These are phyloP conservation scores for Eucidaris tribuloides DNA, from an alignment of 35 echinoderm and acorn worm genomes.

Conservation along the genomic window DNA sequence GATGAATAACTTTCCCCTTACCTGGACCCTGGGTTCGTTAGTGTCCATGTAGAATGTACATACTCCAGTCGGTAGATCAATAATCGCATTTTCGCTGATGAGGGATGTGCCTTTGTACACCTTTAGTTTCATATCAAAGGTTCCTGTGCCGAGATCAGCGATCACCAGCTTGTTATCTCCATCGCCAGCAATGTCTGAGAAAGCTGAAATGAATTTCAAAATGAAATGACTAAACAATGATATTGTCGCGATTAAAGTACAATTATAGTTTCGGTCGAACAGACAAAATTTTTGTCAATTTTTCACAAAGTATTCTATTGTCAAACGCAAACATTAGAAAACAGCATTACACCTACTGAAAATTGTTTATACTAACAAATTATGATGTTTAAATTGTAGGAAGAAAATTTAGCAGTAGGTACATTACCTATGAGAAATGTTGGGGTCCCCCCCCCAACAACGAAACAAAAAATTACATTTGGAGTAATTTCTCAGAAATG, in stretches of 20 bases:
- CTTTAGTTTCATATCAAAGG: conserved; percentile 97
- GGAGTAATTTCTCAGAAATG: too few relatives aligned
- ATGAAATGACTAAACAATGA: not conserved
- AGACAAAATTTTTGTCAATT: too few relatives aligned
- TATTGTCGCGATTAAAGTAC: not conserved
- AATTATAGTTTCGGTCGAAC: not conserved
- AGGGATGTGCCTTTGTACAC: conserved; percentile 92
- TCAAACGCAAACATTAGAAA: not conserved
- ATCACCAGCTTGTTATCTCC: conserved; percentile 96
- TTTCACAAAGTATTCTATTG: not conserved
- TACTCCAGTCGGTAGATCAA: conserved; percentile 96
- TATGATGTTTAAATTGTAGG: not conserved
- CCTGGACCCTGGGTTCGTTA: conserved; percentile 97
- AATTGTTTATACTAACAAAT: not conserved
- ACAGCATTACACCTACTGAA: too few relatives aligned
- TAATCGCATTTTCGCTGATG: conserved; percentile 96
- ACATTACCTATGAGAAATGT: too few relatives aligned
- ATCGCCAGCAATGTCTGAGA: conserved; percentile 96
- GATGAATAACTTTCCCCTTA: too few relatives aligned
- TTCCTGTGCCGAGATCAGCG: conserved; percentile 91
- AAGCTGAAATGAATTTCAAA: conserved; percentile 42
- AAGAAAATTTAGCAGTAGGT: too few relatives aligned
- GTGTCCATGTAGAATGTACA: conserved; percentile 96
- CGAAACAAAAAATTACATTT: too few relatives aligned
- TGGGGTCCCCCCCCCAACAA: too few relatives aligned